Conservation (phyloP, 2,113 vertebrate genomes). For the Sebastes fasciatus region DNA sequence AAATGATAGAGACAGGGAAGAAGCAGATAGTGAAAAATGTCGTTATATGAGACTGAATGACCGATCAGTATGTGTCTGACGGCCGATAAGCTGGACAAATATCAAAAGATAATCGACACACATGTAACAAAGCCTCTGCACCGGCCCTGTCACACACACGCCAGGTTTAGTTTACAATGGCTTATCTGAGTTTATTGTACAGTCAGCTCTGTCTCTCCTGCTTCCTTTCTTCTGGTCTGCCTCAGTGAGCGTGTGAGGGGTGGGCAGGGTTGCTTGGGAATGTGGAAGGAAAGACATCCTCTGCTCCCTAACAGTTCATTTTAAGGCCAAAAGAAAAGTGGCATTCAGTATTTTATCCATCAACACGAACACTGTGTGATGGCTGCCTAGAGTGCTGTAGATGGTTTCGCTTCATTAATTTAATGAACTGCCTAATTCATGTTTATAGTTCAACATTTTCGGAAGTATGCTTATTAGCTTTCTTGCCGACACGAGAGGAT, state of each 20-base stretch:
- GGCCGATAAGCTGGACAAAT: slow-evolving; percentile 46
- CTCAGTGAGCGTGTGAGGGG: slow-evolving; percentile 11
- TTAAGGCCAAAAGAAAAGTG: slow-evolving; percentile 17
- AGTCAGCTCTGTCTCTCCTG: slow-evolving; percentile 39
- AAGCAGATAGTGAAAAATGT: slow-evolving; percentile 21
- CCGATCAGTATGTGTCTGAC: slow-evolving; percentile 1
- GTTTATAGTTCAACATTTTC: background rate
- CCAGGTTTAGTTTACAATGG: slow-evolving; percentile 47
- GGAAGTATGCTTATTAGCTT: no score
- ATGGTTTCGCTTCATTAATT: background rate
- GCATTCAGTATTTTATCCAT: background rate
- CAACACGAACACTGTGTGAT: background rate
- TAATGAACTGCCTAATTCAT: background rate
- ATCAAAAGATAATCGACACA: slow-evolving; percentile 49
- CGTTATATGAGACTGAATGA: slow-evolving; percentile 11
- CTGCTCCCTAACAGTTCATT: slow-evolving; percentile 3
- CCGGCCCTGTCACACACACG: slow-evolving; percentile 16
- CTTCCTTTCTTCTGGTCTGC: slow-evolving; percentile 23
- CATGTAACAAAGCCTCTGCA: slow-evolving; percentile 28
- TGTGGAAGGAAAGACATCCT: slow-evolving; percentile 5
- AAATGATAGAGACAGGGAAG: slow-evolving; percentile 4
- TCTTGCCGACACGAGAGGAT: background rate
- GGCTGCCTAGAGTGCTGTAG: background rate
- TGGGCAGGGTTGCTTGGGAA: slow-evolving; percentile 20
- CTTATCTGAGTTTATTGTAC: slow-evolving; percentile 63